Base-by-base conservation (phyloP, 2,888 invertebrate species). In the Agapetus fuscipes region DNA sequence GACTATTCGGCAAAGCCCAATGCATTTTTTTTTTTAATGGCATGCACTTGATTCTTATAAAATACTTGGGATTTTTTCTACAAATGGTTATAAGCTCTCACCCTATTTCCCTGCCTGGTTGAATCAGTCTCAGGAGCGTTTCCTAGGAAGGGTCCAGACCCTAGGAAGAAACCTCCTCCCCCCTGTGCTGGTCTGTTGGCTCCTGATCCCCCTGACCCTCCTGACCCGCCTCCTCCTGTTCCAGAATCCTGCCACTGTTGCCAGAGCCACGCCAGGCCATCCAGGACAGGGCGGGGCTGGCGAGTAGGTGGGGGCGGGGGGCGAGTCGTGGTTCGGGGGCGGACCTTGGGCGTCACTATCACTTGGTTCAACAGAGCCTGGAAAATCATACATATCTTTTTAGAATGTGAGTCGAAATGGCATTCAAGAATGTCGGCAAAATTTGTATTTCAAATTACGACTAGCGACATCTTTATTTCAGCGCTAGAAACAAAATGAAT, bases 321-420 rank as follows among this genome's bases (percentile, higher is more conserved):
- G 3, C 59, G 55, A 17, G 58, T 58, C n/a, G 56, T 39, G 17
- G 66, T 67, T 28, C 63, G 62, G 43, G 65, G 56, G 49, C 66
- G 58, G 30, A 65, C 59, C 54, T 68, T 70, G 50, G 71, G 67
- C 47, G 68, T 66, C 55, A 72, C 72, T 57, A 72, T 64, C 60
- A 72, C 70, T 71, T 73, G 70, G 59, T 70, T 67, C 53, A 71
- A 66, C 59, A 71, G 64, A 56, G 69, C 71, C 71, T 71, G 64
- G 53, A 59, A 60, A 29, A 48, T 42, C 35, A 41, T n/a, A n/a
- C n/a, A n/a, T n/a, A n/a, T n/a, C n/a, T n/a, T n/a, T n/a, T n/a
- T n/a, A n/a, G n/a, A n/a, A n/a, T n/a, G n/a, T n/a, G n/a, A n/a
- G n/a, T n/a, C n/a, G n/a, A n/a, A n/a, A n/a, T n/a, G n/a, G n/a